phyloP scores from a whole-genome alignment of 1,140 invertebrate species.

The Tetramorium parvispinum region DNA sequence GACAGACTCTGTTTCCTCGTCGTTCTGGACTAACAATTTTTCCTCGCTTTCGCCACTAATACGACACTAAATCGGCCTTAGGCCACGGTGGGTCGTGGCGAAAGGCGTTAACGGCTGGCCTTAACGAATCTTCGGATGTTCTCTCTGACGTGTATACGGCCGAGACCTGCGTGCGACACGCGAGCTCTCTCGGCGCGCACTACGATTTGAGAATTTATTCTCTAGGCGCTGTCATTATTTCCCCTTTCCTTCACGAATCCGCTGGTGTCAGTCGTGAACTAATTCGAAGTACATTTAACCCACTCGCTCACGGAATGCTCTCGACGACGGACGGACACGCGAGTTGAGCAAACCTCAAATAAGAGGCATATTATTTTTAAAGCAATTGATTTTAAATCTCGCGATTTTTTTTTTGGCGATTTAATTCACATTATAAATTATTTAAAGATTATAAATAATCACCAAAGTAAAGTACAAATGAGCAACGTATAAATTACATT shows the following conservation, averaged over 20 bases:
- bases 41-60: slow-evolving; percentile 59
- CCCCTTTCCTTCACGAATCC: slow-evolving; percentile 51
- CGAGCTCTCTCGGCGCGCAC: slow-evolving; percentile 42
- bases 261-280: slow-evolving; percentile 40
- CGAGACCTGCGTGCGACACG: slow-evolving; percentile 62
- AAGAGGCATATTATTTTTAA: background rate
- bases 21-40: slow-evolving; percentile 17
- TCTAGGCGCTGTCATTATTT: slow-evolving; percentile 57
- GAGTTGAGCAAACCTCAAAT: slow-evolving; percentile 15
- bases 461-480: background rate
- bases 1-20: slow-evolving; percentile 22
- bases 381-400: slow-evolving; percentile 19
- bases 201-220: slow-evolving; percentile 59
- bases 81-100: slow-evolving; percentile 27
- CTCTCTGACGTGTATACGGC: slow-evolving; percentile 54
- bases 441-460: background rate
- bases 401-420: background rate
- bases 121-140: slow-evolving; percentile 72
- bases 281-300: slow-evolving; percentile 55
- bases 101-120: slow-evolving; percentile 67
- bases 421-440: background rate
- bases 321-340: slow-evolving; percentile 24
- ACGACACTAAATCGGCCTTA: slow-evolving; percentile 63
- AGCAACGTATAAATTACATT: background rate
- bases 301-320: slow-evolving; percentile 39